Evolutionary conservation across 2,113 vertebrate species (phyloP).

Genomic region (Poeciliopsis prolifica): DNA sequence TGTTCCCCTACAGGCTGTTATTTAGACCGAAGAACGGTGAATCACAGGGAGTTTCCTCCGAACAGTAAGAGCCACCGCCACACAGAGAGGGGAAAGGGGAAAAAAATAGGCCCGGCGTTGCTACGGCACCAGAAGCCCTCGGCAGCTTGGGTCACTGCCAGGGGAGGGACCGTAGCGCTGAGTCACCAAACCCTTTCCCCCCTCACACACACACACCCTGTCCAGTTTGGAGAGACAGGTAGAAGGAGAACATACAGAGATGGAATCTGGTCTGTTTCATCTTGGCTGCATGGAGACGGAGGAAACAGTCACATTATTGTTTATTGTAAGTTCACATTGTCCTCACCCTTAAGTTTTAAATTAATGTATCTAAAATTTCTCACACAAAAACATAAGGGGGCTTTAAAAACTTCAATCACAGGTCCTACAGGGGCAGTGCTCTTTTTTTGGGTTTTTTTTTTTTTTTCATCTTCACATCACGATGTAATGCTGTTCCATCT

Average conservation of each 20-base stretch:
- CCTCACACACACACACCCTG: slow-evolving; percentile 39
- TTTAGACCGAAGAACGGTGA: slow-evolving; percentile 45
- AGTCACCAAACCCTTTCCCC: slow-evolving; percentile 51
- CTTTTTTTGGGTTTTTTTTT: no score
- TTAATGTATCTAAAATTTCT: no score
- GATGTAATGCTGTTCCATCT: no score
- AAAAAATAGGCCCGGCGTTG: slow-evolving; percentile 26
- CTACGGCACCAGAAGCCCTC: slow-evolving; percentile 36
- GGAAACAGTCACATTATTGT: slow-evolving; percentile 1
- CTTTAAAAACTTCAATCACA: no score
- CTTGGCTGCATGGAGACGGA: slow-evolving; percentile 13
- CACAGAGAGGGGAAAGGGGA: slow-evolving; percentile 25
- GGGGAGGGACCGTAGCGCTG: slow-evolving; percentile 60
- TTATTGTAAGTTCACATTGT: no score
- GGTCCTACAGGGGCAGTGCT: no score
- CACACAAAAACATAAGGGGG: no score
- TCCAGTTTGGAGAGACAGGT: slow-evolving; percentile 29
- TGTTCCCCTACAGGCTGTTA: slow-evolving; percentile 45
- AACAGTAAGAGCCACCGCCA: not conserved
- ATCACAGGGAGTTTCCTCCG: slow-evolving; percentile 73
- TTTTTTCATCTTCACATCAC: no score
- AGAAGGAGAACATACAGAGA: not conserved
- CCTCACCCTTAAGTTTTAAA: no score
- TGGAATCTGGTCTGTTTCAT: slow-evolving; percentile 2
- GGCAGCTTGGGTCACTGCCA: slow-evolving; percentile 52